phyloP scores from a whole-genome alignment of 2,113 vertebrate species.

The Phyllostomus hastatus region DNA sequence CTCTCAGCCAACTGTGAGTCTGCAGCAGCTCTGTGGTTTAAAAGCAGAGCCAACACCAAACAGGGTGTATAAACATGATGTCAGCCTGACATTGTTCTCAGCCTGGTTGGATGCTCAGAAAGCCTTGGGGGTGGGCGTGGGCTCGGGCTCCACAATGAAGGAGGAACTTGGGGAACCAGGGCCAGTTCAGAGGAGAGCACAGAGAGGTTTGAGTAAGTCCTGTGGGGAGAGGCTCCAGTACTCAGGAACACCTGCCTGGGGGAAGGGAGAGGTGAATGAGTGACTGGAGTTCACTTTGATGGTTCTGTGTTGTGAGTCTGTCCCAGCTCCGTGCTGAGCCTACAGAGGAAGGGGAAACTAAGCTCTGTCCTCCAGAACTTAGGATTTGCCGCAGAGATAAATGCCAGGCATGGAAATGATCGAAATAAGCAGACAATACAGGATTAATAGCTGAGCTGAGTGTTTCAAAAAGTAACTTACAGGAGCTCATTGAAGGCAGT shows the following conservation, averaged over 20 bases:
- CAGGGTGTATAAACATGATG: conserved; percentile 2
- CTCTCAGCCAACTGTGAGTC: not conserved
- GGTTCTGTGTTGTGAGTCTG: not conserved
- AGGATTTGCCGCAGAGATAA: not conserved
- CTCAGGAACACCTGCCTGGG: not conserved
- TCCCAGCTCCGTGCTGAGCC: not conserved
- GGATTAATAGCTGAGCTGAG: not conserved
- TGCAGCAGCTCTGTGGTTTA: not conserved
- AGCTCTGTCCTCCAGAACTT: not conserved
- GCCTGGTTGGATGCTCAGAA: not conserved
- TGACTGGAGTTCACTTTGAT: not conserved
- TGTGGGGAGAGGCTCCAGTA: not conserved
- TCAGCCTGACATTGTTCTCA: conserved; percentile 37
- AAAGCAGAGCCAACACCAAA: conserved; percentile 29
- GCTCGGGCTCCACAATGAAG: not conserved
- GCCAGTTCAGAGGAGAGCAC: not conserved
- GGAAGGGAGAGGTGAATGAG: not conserved
- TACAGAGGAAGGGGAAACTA: not conserved
- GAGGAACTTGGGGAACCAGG: not conserved
- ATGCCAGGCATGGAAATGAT: not conserved
- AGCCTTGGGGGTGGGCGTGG: not conserved
- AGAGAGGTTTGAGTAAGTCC: not conserved
- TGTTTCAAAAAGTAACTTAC: not conserved
- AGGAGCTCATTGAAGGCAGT: not conserved
- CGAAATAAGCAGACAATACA: not conserved